A percentile compares a stretch with the other conserved stretches of the same genome.
phyloP scores from a whole-genome alignment of 2,113 vertebrate species.

The Candoia aspera region DNA sequence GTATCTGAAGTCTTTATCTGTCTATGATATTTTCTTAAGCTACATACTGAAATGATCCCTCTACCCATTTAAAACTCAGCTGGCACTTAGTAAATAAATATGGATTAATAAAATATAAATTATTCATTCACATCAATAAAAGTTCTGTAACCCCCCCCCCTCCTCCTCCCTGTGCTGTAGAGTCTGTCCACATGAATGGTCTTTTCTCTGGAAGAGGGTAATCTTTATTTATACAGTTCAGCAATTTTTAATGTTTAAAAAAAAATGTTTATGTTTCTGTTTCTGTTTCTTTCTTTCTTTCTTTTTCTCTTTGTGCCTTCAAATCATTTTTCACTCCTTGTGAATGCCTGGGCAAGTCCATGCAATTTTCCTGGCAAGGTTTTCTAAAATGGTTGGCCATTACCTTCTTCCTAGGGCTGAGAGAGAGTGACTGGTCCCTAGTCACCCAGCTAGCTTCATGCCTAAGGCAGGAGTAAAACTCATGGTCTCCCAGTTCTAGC shows the following conservation, averaged over 20 bases:
- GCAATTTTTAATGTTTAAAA: background rate
- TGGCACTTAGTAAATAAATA: background rate
- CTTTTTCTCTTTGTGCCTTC: background rate
- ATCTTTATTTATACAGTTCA: background rate
- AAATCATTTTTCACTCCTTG: background rate
- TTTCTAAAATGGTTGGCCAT: background rate
- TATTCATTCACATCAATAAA: background rate
- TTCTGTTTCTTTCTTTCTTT: rapidly evolving
- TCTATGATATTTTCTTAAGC: background rate
- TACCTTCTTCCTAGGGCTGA: background rate
- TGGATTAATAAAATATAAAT: background rate
- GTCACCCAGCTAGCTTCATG: too few species aligned
- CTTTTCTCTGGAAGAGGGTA: background rate
- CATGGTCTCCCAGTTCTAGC: background rate
- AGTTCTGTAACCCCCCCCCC: background rate
- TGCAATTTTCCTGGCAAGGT: background rate
- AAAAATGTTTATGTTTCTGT: background rate
- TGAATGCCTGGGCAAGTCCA: background rate
- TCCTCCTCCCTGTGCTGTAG: background rate
- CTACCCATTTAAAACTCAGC: background rate
- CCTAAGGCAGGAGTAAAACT: background rate
- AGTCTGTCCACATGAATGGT: background rate
- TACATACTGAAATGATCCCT: background rate
- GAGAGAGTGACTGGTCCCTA: background rate
- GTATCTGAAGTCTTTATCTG: background rate